Evolutionary conservation across 92 coral and sea anemone genomes (phyloP).

Genomic region (Phenganax stokvisi): DNA sequence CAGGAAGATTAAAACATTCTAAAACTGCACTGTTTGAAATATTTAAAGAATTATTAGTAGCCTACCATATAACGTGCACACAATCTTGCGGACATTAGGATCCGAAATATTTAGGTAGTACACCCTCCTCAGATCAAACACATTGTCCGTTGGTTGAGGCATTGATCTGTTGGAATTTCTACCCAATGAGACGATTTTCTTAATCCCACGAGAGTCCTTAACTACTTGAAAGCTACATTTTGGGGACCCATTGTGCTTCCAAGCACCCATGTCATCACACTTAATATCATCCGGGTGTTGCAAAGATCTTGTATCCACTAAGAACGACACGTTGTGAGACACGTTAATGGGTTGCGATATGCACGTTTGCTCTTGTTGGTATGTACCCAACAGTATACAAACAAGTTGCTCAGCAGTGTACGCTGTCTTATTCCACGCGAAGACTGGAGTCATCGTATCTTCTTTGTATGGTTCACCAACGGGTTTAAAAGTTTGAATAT

Average conservation of each 20-base stretch:
- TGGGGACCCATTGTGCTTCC: conserved; percentile 50
- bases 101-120: conserved; percentile 28
- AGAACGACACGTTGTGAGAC: conserved; percentile 39
- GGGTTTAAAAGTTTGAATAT: neutral
- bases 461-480: conserved; percentile 20
- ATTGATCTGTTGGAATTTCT: neutral
- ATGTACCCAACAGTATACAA: neutral
- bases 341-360: conserved; percentile 40
- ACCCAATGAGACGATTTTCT: neutral
- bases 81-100: conserved; percentile 20
- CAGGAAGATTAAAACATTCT: no score
- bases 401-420: conserved; percentile 21
- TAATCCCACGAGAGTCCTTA: neutral
- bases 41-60: neutral
- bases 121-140: conserved; percentile 17
- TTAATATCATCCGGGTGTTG: conserved; percentile 43
- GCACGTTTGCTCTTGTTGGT: conserved; percentile 10
- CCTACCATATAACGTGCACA: conserved; percentile 17
- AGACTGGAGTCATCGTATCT: conserved; percentile 17
- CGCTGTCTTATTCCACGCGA: conserved; percentile 25
- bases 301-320: conserved; percentile 27
- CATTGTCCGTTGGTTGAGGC: neutral
- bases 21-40: neutral
- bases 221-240: conserved; percentile 17
- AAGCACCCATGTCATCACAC: conserved; percentile 52